phyloP scores from a whole-genome alignment of 2,113 vertebrate genomes.

The Andinoacara biseriatus region DNA sequence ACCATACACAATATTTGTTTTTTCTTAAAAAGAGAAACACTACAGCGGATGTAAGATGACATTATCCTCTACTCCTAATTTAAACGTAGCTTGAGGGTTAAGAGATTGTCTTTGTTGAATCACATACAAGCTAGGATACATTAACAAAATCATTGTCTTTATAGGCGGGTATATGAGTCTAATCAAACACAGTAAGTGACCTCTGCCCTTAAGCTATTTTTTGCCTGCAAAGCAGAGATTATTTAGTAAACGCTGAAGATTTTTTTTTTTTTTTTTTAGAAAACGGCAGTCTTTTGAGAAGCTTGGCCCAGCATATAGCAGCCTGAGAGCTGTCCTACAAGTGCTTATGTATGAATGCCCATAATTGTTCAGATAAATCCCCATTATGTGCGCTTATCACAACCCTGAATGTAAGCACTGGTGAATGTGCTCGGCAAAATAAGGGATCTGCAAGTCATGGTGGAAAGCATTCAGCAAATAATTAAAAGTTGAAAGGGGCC shows the following conservation, averaged over 20 bases:
- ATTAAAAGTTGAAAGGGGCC: slow-evolving; percentile 59
- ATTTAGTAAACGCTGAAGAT: slow-evolving; percentile 1
- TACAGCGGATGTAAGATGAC: neutral
- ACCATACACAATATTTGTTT: neutral
- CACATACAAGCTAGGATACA: slow-evolving; percentile 24
- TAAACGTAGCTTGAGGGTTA: slow-evolving; percentile 40
- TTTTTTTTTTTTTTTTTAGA: neutral
- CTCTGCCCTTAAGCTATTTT: neutral
- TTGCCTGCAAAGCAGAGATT: slow-evolving; percentile 18
- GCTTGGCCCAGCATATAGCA: slow-evolving; percentile 12
- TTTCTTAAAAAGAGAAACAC: neutral
- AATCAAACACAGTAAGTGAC: slow-evolving; percentile 21
- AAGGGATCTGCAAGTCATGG: slow-evolving; percentile 39
- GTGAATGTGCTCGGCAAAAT: slow-evolving; percentile 43
- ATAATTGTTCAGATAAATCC: slow-evolving; percentile 51
- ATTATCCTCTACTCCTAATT: slow-evolving; percentile 45
- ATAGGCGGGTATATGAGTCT: slow-evolving; percentile 25
- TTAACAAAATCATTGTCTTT: slow-evolving; percentile 49
- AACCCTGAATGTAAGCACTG: slow-evolving; percentile 49
- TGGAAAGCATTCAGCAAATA: slow-evolving; percentile 52
- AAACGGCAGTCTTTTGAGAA: slow-evolving; percentile 13
- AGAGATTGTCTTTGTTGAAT: slow-evolving; percentile 35
- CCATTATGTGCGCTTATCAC: slow-evolving; percentile 54
- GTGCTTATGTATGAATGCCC: slow-evolving; percentile 38
- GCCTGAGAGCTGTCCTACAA: slow-evolving; percentile 35